Evolutionary conservation across 2,888 invertebrate species (phyloP).

Genomic region (Aelia acuminata): DNA sequence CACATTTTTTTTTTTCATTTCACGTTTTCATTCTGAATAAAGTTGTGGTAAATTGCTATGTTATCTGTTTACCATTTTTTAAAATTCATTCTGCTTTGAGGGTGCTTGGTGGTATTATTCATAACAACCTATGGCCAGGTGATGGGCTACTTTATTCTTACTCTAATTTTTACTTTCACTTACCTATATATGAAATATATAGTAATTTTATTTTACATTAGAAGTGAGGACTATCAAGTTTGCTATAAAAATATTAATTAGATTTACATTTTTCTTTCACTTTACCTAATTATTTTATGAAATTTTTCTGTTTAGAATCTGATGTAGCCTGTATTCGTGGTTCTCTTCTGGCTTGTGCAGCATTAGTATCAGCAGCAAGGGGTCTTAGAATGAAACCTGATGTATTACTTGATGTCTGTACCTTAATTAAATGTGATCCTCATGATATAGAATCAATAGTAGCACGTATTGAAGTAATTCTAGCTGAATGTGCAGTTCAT

Average conservation of each 20-base stretch:
- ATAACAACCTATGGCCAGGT: too few relatives aligned
- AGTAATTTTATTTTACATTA: too few relatives aligned
- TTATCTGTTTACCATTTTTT: too few relatives aligned
- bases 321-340: conserved; percentile 20
- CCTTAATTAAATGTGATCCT: conserved; percentile 35
- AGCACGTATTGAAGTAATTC: background rate
- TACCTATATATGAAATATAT: too few relatives aligned
- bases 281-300: background rate
- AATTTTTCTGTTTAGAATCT: conserved; percentile 22
- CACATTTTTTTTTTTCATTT: too few relatives aligned
- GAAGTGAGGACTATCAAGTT: background rate
- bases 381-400: conserved; percentile 51
- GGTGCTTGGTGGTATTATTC: too few relatives aligned
- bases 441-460: conserved; percentile 23
- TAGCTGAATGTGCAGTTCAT: conserved; percentile 20
- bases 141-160: too few relatives aligned
- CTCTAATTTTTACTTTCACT: too few relatives aligned
- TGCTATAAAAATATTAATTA: background rate
- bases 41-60: too few relatives aligned
- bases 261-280: background rate
- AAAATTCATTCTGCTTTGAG: too few relatives aligned
- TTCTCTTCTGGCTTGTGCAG: conserved; percentile 49
- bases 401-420: conserved; percentile 39
- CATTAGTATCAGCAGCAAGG: conserved; percentile 52
- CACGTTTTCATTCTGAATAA: too few relatives aligned